Base-by-base conservation (phyloP, 2,888 invertebrate species). In the Noctua janthina region DNA sequence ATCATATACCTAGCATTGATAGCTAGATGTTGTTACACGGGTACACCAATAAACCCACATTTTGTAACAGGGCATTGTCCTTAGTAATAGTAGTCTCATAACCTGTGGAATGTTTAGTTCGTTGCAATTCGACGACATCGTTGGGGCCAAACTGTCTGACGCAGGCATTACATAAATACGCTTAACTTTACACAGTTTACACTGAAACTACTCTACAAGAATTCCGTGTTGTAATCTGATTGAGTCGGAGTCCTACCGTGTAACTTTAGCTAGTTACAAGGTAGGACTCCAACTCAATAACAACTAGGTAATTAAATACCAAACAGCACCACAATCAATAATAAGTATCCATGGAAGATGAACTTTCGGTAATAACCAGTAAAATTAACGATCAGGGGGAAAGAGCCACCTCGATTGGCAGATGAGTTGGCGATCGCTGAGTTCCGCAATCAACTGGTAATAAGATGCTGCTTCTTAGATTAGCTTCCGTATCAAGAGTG, bases 121-220 rank as follows among this genome's bases (percentile, higher is more conserved):
- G n/a, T 35, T 64, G 69, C 62, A 67, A 64, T 35, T 66, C 59
- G 7, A 75, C 46, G 43, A 20, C 29, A 71, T 49, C 86, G 35
- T 59, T 35, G 83, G 59, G 68, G 74, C 83, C 73, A 54, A 56
- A 15, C 79, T 43, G 74, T 72, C 46, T 54, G 75, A 74, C 86
- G 67, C 35, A 29, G 13, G 4, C 59, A 39, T 69, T 71, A 78
- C 84, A 64, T 82, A 56, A 74, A 80, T 43, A 49, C 79, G 49
- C 39, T 67, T 59, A 49, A 68, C 39, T 82, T 54, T 20, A 23
- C 39, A 56, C n/a, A 8, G 35, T 66, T 43, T 20, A 23, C 29
- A 20, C 51, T 51, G 43, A 39, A 82, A 35, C n/a, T 79, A 6
- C 62, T n/a, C 15, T 17, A 13, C 35, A 10, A 11, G 2, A 69